Base-by-base conservation (phyloP, 1,140 invertebrate genomes). In the Drosophila willistoni region DNA sequence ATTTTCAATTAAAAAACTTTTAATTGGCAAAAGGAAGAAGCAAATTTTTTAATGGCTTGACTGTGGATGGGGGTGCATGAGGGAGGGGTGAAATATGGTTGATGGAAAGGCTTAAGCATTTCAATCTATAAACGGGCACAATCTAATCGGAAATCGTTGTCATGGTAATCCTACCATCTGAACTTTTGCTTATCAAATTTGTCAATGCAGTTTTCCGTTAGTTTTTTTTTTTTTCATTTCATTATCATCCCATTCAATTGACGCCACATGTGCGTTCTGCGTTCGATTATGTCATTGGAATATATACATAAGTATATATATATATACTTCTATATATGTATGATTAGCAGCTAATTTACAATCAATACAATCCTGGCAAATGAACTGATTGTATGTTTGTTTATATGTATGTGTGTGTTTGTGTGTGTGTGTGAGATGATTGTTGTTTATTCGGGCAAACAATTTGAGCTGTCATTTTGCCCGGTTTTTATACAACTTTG, bases 371-470 rank as follows among this genome's bases (percentile, higher is more conserved):
- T 51, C 17, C 44, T 51, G 44, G 44, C 17, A 51, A 51, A 51
- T 51, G 44, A 51, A 51, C 44, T 51, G 44, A 51, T 51, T 51
- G 19, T 51, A 51, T 51, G 17, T 51, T 9, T 22, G 9, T 51
- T 9, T 51, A 9, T 51, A 19, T 22, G 44, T 51, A 13, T 12
- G 19, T 36, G 36, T 36, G 17, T 51, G 17, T 22, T 0, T 51
- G 9, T 51, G 44, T 51, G 9, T 51, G 17, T 51, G 44, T 51
- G 44, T 22, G 17, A 51, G n/a, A 51, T 51, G 44, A 51, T 51
- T 51, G 44, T 82, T 85, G 82, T 85, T 85, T 85, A 76, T 74
- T 81, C 77, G 73, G 64, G 77, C 82, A 86, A 85, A 85, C 83
- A 82, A 81, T 64, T 65, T 64, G 25, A 71, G 59, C 80, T 84